Conservation (phyloP, 2,113 vertebrate species). For the Australoheros scitulus region DNA sequence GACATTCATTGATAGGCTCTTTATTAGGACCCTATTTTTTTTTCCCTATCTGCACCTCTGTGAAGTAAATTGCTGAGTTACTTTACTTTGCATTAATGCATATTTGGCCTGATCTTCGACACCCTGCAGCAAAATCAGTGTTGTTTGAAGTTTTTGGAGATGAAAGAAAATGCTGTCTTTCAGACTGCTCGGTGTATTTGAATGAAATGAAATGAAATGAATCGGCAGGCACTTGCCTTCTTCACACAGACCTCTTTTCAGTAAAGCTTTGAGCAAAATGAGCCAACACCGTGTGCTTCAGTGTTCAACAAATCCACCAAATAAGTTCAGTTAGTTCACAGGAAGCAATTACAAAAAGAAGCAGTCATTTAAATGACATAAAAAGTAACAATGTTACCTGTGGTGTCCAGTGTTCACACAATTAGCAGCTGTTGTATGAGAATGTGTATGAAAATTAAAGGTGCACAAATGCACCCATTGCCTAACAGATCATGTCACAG, state of each 20-base stretch:
- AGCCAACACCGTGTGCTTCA: not conserved
- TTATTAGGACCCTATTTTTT: not conserved
- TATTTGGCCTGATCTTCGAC: not conserved
- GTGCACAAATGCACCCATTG: too few relatives aligned
- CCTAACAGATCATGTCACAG: too few relatives aligned
- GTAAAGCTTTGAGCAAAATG: slow-evolving; percentile 5
- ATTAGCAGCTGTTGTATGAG: not conserved
- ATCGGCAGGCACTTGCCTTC: not conserved
- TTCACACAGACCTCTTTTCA: not conserved
- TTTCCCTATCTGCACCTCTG: not conserved
- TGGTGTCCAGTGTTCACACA: not conserved
- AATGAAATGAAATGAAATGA: slow-evolving; percentile 1
- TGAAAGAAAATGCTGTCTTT: slow-evolving; percentile 1
- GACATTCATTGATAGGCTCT: not conserved
- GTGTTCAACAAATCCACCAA: not conserved
- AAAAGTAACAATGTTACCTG: not conserved
- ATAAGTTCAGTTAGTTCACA: not conserved
- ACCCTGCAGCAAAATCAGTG: not conserved
- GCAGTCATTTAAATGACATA: not conserved
- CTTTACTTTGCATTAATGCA: not conserved
- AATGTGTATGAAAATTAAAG: not conserved
- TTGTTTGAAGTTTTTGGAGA: not conserved
- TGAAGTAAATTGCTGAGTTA: not conserved
- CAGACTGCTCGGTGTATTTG: not conserved
- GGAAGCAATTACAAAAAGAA: not conserved